Percentiles rank a stretch among this genome's conserved stretches.
Evolutionary conservation across 2,113 vertebrate genomes (phyloP).

Genomic region (Tragelaphus scriptus): DNA sequence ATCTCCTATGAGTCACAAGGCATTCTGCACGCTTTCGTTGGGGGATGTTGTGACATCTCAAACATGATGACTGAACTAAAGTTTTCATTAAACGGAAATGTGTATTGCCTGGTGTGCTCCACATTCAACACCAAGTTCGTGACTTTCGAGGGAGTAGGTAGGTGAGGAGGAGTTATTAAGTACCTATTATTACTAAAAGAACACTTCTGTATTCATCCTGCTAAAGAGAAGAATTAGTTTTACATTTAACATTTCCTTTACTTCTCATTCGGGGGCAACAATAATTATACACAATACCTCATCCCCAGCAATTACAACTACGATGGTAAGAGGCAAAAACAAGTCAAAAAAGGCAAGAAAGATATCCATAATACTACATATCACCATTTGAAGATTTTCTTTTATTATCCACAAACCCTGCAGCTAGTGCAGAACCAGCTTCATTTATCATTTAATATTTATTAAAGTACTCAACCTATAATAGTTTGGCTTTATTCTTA

Average conservation of each 20-base stretch:
- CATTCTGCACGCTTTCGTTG: neutral
- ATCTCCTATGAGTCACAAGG: neutral
- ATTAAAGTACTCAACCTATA: neutral
- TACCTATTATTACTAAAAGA: neutral
- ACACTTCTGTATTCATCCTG: slow-evolving; percentile 19
- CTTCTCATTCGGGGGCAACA: neutral
- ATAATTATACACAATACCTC: neutral
- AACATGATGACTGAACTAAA: neutral
- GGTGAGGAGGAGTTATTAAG: neutral
- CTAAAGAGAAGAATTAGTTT: neutral
- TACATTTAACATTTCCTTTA: neutral
- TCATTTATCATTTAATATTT: slow-evolving; percentile 20
- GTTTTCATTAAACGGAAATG: neutral
- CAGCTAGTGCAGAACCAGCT: neutral
- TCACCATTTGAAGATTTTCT: neutral
- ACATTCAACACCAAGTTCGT: neutral
- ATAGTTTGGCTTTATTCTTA: neutral
- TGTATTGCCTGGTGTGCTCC: neutral
- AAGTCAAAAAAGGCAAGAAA: neutral
- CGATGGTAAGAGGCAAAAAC: neutral
- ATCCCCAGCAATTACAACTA: neutral
- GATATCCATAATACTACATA: neutral
- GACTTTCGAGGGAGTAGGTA: neutral
- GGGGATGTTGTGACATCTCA: slow-evolving; percentile 16
- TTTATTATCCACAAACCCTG: neutral